Evolutionary conservation across 2,888 invertebrate species (phyloP).

Genomic region (Mayetiola destructor): DNA sequence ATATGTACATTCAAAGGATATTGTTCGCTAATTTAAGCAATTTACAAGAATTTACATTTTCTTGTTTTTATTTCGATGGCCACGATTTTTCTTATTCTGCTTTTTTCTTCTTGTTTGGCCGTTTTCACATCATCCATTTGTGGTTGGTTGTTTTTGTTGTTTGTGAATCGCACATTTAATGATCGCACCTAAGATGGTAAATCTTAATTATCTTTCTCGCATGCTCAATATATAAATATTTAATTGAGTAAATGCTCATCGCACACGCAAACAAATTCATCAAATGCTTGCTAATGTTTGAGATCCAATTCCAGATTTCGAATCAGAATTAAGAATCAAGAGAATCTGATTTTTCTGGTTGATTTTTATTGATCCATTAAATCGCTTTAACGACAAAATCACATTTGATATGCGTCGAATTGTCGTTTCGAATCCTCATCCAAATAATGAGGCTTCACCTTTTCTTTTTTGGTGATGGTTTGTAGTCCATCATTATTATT

Average conservation of each 20-base stretch:
- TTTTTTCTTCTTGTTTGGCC: background rate
- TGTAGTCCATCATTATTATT: too few relatives aligned
- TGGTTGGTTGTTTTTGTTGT: background rate
- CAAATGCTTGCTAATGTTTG: too few relatives aligned
- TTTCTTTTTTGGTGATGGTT: too few relatives aligned
- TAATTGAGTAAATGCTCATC: slow-evolving; percentile 10
- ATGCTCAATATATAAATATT: slow-evolving; percentile 3
- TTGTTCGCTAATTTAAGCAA: slow-evolving; percentile 12
- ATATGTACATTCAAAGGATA: slow-evolving; percentile 3
- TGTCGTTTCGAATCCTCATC: too few relatives aligned
- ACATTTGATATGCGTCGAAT: too few relatives aligned
- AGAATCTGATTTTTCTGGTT: too few relatives aligned
- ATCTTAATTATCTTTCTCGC: slow-evolving; percentile 11
- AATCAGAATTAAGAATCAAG: too few relatives aligned
- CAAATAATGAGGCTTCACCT: too few relatives aligned
- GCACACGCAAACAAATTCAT: background rate
- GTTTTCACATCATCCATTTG: background rate
- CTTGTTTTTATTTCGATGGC: background rate
- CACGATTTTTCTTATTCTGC: background rate
- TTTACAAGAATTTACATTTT: slow-evolving; percentile 12
- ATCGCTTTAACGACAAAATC: too few relatives aligned
- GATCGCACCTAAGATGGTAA: slow-evolving; percentile 13
- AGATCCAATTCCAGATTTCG: too few relatives aligned
- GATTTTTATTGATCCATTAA: too few relatives aligned
- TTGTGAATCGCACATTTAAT: slow-evolving; percentile 7